Evolutionary conservation across 2,797 vertebrate genomes (phyloP).

Genomic region (Astyanax mexicanus): DNA sequence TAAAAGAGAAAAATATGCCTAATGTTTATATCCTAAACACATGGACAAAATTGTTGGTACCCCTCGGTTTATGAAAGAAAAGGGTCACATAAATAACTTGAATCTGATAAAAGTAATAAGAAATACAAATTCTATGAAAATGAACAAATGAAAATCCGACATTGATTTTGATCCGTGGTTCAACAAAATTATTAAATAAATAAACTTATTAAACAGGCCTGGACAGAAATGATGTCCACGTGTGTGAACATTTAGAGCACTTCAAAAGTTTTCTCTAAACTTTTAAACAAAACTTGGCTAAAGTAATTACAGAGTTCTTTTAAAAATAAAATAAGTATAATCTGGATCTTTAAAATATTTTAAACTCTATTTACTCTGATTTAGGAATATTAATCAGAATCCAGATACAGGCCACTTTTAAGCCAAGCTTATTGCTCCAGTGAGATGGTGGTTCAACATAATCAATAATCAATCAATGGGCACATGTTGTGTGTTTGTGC

Average conservation of each 20-base stretch:
- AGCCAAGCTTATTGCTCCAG: background rate
- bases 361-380: background rate
- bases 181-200: no score
- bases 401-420: background rate
- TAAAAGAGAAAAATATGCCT: background rate
- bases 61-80: no score
- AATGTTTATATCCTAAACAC: background rate
- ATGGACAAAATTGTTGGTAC: no score
- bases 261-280: constrained; percentile 4
- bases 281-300: background rate
- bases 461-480: constrained; percentile 14
- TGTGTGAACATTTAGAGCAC: background rate
- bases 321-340: background rate
- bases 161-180: no score
- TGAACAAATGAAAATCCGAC: no score
- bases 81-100: no score
- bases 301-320: background rate
- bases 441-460: background rate
- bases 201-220: no score
- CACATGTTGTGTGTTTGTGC: constrained; percentile 1
- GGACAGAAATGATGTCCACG: no score
- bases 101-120: no score
- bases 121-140: no score
- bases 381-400: constrained; percentile 8
- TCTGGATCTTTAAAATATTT: background rate